Evolutionary conservation across 30 jellyfish, hydroid and myxozoan species (phyloP), one percentile per base, ranked within the genome.

Genomic region (Cassiopea andromeda): DNA sequence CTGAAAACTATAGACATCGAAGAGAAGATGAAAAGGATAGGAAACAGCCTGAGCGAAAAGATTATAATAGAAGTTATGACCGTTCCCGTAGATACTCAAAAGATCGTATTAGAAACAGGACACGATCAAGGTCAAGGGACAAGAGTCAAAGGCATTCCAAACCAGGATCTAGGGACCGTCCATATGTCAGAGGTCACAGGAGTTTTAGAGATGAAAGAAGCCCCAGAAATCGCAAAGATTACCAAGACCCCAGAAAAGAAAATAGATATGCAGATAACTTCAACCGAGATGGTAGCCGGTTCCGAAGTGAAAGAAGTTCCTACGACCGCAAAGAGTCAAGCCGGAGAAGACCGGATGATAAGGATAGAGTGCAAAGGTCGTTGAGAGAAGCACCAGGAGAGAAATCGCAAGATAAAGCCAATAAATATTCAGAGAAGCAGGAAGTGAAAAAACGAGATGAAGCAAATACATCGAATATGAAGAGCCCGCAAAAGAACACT

Each of bases 61-160:
- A 47, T 14, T 18, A 8, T 43, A 46, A 49, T 19, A 58, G 54
- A 5, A 46, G 64, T 17, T 15, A 17, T 48, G 47, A 44, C 10
- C 73, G 77, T 2, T 15, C 78, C 1, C 27, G 91, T 49, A 69
- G 67, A 14, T 2, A 12, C 58, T 81, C 71, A 15, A 81, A 46
- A 54, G 90, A 81, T 1, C 57, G 80, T 15, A 47, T 58, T 2
- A 75, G 69, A 46, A 7, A 49, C 1, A 74, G 74, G 27, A 47
- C 86, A 46, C 74, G 86, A 60, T 77, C 86, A 8, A 14, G 84
- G 69, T 77, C 86, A 77, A 77, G 86, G 44, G 86, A 48, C 1
- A 77, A 57, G 13, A 43, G 86, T 47, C 74, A 18, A 7, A 54
- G 79, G n/a, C 50, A 43, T 43, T 18, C 79, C 7, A 7, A 9